phyloP scores from a whole-genome alignment of 2,113 vertebrate species.

The Phrynosoma platyrhinos region DNA sequence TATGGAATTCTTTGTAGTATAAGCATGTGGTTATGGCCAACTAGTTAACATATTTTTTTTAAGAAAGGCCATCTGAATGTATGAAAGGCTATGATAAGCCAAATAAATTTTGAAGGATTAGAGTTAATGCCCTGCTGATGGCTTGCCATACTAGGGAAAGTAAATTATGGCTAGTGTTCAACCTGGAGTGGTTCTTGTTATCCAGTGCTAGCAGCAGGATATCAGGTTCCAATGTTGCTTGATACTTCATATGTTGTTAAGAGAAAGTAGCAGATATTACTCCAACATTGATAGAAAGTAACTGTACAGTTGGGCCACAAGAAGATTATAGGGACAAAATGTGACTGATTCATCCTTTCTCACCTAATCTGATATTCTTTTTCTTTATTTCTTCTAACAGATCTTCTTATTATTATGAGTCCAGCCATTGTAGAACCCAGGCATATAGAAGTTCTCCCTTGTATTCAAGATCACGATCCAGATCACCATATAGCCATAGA shows the following conservation, averaged over 20 bases:
- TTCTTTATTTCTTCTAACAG: constrained; percentile 76
- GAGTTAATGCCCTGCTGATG: not conserved
- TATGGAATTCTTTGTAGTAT: not conserved
- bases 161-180: not conserved
- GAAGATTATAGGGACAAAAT: not conserved
- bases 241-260: not conserved
- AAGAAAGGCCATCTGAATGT: not conserved
- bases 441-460: constrained; percentile 85
- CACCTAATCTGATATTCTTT: constrained; percentile 47
- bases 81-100: not conserved
- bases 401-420: constrained; percentile 88
- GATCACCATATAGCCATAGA: constrained; percentile 88
- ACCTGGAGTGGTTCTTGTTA: not conserved
- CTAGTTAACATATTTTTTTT: not conserved
- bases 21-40: not conserved
- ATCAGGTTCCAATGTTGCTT: not conserved
- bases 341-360: constrained; percentile 25
- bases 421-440: constrained; percentile 86
- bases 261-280: not conserved
- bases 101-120: not conserved
- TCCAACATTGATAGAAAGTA: constrained; percentile 34
- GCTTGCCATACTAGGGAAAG: not conserved
- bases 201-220: not conserved
- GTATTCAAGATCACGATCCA: constrained; percentile 81
- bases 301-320: constrained; percentile 19